Conservation (phyloP, 2,888 invertebrate species). For the Athalia circularis region DNA sequence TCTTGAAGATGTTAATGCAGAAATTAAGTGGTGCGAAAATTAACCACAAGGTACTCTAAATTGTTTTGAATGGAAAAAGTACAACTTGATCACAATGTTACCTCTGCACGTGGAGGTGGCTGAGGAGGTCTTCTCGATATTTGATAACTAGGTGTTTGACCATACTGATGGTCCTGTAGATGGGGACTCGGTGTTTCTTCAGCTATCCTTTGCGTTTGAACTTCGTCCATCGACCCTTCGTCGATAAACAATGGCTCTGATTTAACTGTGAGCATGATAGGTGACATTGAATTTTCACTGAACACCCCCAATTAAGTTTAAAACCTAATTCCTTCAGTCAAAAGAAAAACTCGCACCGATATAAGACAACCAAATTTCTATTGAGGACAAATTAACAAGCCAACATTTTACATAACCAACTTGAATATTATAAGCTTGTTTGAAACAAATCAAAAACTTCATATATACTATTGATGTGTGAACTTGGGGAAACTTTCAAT, state of each 20-base stretch:
- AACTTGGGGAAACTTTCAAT: too few relatives aligned
- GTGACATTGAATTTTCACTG: conserved; percentile 24
- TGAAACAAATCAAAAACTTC: too few relatives aligned
- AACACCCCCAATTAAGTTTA: background rate
- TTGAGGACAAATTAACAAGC: too few relatives aligned
- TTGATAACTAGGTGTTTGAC: conserved; percentile 81
- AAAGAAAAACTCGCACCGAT: too few relatives aligned
- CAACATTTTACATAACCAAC: too few relatives aligned
- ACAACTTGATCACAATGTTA: conserved; percentile 50
- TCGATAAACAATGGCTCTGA: conserved; percentile 66
- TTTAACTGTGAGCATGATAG: conserved; percentile 59
- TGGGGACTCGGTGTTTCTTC: conserved; percentile 81
- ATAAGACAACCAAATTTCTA: too few relatives aligned
- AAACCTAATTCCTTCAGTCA: too few relatives aligned
- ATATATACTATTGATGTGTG: too few relatives aligned
- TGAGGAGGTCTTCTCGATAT: conserved; percentile 68
- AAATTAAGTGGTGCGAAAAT: background rate
- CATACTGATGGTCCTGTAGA: conserved; percentile 91
- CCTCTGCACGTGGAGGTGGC: conserved; percentile 71
- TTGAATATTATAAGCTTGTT: too few relatives aligned
- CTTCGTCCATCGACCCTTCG: conserved; percentile 69
- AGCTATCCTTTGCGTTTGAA: conserved; percentile 69
- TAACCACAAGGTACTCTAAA: background rate
- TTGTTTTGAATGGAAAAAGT: background rate
- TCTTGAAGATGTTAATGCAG: background rate